Conservation (phyloP, 1,140 invertebrate genomes). For the Copidosoma floridanum region DNA sequence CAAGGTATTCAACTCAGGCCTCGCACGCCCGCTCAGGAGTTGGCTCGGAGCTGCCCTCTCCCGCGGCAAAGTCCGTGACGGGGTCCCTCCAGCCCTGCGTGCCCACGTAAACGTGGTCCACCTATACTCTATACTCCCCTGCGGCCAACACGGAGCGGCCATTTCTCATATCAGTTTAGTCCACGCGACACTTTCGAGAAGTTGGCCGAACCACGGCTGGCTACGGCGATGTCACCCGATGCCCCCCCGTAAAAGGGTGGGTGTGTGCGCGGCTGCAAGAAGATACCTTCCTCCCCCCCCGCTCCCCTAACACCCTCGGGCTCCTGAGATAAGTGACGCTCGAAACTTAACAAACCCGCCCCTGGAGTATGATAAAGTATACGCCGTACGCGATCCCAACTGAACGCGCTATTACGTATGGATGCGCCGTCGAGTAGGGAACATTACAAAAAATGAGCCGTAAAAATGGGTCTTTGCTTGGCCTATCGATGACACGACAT, state of each 20-base stretch:
- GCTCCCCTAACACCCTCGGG: constrained; percentile 34
- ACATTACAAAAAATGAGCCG: no score
- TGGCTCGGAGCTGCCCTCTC: background rate
- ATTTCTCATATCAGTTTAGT: constrained; percentile 57
- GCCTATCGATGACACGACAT: no score
- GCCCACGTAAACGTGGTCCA: constrained; percentile 47
- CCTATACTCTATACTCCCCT: constrained; percentile 47
- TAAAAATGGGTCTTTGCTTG: no score
- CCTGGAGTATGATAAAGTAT: constrained; percentile 41
- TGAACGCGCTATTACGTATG: no score
- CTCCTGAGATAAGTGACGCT: constrained; percentile 47
- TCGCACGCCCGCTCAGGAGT: no score
- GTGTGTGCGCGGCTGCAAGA: no score
- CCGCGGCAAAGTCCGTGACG: background rate
- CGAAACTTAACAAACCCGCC: constrained; percentile 47
- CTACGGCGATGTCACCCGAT: constrained; percentile 44
- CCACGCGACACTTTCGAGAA: constrained; percentile 54
- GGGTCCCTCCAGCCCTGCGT: constrained; percentile 7
- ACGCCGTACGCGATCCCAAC: no score
- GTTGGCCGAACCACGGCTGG: constrained; percentile 41
- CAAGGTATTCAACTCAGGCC: no score
- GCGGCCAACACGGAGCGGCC: constrained; percentile 53
- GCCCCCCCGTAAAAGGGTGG: constrained; percentile 31
- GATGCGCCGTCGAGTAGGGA: background rate
- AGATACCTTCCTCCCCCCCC: constrained; percentile 23